Evolutionary conservation across 2,888 invertebrate genomes (phyloP).

Genomic region (Aelia acuminata): DNA sequence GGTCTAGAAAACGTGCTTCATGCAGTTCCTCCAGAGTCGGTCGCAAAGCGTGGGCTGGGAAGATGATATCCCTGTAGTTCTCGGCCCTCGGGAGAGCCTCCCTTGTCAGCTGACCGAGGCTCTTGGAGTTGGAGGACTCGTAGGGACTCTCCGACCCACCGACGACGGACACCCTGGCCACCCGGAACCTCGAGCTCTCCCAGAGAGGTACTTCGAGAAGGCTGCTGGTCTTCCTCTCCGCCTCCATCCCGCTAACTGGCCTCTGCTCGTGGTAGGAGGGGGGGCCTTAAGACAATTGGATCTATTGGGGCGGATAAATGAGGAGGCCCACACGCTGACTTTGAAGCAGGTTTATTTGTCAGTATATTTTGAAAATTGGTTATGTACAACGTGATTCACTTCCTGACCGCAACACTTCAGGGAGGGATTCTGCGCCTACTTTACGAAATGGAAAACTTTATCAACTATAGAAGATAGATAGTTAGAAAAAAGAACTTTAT

Average conservation of each 20-base stretch:
- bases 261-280: not conserved
- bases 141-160: slow-evolving; percentile 61
- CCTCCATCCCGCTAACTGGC: slow-evolving; percentile 43
- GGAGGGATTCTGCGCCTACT: too few species aligned
- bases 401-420: too few species aligned
- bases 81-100: slow-evolving; percentile 90
- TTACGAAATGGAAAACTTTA: too few species aligned
- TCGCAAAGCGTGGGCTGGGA: slow-evolving; percentile 88
- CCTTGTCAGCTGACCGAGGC: slow-evolving; percentile 81
- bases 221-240: slow-evolving; percentile 53
- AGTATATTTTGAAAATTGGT: not conserved
- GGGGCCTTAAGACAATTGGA: slow-evolving; percentile 46
- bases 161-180: slow-evolving; percentile 63
- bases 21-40: slow-evolving; percentile 91
- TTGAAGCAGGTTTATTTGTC: slow-evolving; percentile 1
- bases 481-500: too few species aligned
- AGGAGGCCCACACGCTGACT: not conserved
- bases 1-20: slow-evolving; percentile 70
- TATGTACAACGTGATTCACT: not conserved
- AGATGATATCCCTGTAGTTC: slow-evolving; percentile 90
- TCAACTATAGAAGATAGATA: too few species aligned
- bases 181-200: slow-evolving; percentile 60
- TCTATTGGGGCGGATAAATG: slow-evolving; percentile 9
- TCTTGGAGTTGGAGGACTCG: slow-evolving; percentile 70
- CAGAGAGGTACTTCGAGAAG: slow-evolving; percentile 53